phyloP scores from a whole-genome alignment of 1,140 invertebrate species.

The Lethrus apterus region DNA sequence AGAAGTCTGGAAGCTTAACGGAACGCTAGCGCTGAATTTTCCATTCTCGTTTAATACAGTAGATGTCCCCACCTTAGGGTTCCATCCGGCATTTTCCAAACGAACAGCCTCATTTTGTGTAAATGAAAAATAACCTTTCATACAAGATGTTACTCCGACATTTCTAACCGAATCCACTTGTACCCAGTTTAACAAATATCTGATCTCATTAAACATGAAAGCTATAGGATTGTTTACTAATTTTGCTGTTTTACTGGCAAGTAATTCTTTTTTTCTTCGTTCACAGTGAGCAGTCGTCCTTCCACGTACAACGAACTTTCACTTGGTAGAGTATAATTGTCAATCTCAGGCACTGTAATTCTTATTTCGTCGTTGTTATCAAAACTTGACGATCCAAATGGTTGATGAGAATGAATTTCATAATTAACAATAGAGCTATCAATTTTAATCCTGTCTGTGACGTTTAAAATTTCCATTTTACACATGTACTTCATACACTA shows the following conservation, averaged over 20 bases:
- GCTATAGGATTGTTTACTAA: slow-evolving; percentile 18
- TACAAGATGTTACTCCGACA: slow-evolving; percentile 18
- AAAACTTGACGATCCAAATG: slow-evolving; percentile 33
- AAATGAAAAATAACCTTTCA: slow-evolving; percentile 26
- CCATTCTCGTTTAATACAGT: slow-evolving; percentile 9
- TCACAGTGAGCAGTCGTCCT: slow-evolving; percentile 8
- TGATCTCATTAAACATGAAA: slow-evolving; percentile 31
- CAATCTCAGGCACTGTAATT: slow-evolving; percentile 18
- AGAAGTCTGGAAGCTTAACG: too few species aligned
- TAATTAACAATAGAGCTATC: slow-evolving; percentile 34
- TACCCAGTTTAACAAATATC: slow-evolving; percentile 33
- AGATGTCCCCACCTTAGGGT: slow-evolving; percentile 12
- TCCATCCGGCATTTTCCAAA: slow-evolving; percentile 32
- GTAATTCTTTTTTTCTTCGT: slow-evolving; percentile 4
- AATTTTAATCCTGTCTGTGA: slow-evolving; percentile 18
- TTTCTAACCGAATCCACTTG: slow-evolving; percentile 31
- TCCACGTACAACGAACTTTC: slow-evolving; percentile 15
- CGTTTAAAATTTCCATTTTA: slow-evolving; percentile 26
- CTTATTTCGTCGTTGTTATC: slow-evolving; percentile 19
- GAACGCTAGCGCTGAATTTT: slow-evolving; percentile 38
- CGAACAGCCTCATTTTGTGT: slow-evolving; percentile 21
- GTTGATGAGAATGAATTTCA: slow-evolving; percentile 36
- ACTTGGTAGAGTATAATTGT: slow-evolving; percentile 12
- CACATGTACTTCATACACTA: slow-evolving; percentile 1
- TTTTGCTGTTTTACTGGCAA: not conserved